Percentiles rank a stretch among this genome's conserved stretches.
Evolutionary conservation across 2,797 vertebrate genomes (phyloP).

Genomic region (Notolepis coatsorum): DNA sequence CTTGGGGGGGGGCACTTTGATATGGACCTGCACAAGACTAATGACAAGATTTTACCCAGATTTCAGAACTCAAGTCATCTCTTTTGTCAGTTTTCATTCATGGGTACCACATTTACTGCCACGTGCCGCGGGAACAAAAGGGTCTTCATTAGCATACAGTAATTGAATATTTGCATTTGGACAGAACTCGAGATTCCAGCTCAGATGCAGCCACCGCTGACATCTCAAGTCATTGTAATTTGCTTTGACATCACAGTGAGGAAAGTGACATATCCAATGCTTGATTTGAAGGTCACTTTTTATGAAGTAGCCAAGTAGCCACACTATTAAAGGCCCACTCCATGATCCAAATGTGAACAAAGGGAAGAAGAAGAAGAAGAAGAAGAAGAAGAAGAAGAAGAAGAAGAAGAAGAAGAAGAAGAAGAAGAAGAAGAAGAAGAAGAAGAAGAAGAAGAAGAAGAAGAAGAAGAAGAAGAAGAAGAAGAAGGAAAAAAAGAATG

Average conservation of each 20-base stretch:
- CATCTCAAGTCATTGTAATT: constrained; percentile 12
- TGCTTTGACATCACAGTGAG: neutral
- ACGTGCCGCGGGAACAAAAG: constrained; percentile 33
- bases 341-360: too few relatives aligned
- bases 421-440: too few relatives aligned
- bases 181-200: constrained; percentile 30
- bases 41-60: constrained; percentile 27
- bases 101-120: constrained; percentile 12
- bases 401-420: too few relatives aligned
- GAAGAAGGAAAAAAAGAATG: too few relatives aligned
- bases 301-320: neutral
- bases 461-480: too few relatives aligned
- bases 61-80: constrained; percentile 29
- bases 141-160: constrained; percentile 50
- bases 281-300: constrained; percentile 2
- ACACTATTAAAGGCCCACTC: too few relatives aligned
- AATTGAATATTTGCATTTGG: constrained; percentile 55
- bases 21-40: constrained; percentile 62
- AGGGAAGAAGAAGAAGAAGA: too few relatives aligned
- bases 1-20: constrained; percentile 60
- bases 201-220: constrained; percentile 40
- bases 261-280: neutral
- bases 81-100: constrained; percentile 25
- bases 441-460: too few relatives aligned
- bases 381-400: too few relatives aligned